phyloP scores from a whole-genome alignment of 2,888 invertebrate species.

The Dicycla oo region DNA sequence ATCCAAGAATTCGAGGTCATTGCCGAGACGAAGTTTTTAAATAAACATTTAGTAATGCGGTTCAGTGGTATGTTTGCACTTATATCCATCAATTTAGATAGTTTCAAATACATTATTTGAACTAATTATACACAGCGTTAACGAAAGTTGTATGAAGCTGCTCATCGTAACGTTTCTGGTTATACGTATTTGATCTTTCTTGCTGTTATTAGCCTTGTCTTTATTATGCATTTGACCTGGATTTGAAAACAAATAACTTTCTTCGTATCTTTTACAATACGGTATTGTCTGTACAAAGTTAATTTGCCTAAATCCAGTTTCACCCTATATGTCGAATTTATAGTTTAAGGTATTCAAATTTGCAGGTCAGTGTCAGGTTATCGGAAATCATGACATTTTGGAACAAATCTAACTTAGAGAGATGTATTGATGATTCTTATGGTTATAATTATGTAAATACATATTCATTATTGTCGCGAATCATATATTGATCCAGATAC shows the following conservation, averaged over 20 bases:
- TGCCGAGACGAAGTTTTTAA: not conserved
- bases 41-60: not conserved
- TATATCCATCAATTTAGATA: constrained; percentile 3
- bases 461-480: too few relatives aligned
- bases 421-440: too few relatives aligned
- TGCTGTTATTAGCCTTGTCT: not conserved
- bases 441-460: too few relatives aligned
- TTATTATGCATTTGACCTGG: not conserved
- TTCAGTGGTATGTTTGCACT: constrained; percentile 8
- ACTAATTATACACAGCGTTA: not conserved
- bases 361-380: too few relatives aligned
- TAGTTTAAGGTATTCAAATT: too few relatives aligned
- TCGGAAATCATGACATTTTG: too few relatives aligned
- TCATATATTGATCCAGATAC: too few relatives aligned
- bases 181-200: too few relatives aligned
- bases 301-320: not conserved
- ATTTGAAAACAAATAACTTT: not conserved
- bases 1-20: not conserved
- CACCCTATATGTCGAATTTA: not conserved
- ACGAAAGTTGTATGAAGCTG: constrained; percentile 4
- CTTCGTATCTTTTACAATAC: not conserved
- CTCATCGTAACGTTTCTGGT: not conserved
- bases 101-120: constrained; percentile 5
- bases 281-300: too few relatives aligned
- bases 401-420: too few relatives aligned